A percentile compares a stretch with the other conserved stretches of the same genome.
These are phyloP conservation scores for Colaptes auratus DNA, from an alignment of 2,113 vertebrate species.

Conservation along the genomic window DNA sequence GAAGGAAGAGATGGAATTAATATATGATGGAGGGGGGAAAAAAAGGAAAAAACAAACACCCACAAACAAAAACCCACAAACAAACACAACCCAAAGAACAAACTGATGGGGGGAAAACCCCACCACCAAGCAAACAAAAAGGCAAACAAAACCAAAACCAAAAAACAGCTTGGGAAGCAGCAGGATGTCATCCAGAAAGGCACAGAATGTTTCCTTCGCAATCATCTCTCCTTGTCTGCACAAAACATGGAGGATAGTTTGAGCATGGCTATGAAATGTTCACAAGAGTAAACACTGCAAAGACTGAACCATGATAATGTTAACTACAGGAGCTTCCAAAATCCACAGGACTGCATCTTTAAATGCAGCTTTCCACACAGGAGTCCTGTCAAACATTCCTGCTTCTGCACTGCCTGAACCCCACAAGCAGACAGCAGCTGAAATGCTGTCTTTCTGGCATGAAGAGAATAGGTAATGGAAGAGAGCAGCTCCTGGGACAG, in stretches of 20 bases:
- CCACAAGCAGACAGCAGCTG: neutral
- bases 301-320: neutral
- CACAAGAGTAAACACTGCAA: neutral
- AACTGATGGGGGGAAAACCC: neutral
- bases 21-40: neutral
- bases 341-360: neutral
- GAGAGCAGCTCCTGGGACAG: neutral
- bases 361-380: neutral
- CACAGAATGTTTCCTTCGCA: conserved; percentile 13
- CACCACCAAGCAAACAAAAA: neutral
- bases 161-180: conserved; percentile 8
- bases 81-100: too few relatives aligned
- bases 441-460: neutral
- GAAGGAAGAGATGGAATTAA: conserved; percentile 22
- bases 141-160: neutral
- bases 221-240: neutral
- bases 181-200: conserved; percentile 23
- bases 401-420: neutral
- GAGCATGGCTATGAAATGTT: neutral
- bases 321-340: neutral
- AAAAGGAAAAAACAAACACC: neutral
- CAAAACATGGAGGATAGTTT: neutral
- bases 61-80: neutral
- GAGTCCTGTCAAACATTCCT: neutral
- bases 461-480: neutral